Conservation (phyloP, 2,888 invertebrate genomes). For the Graphium colonna region DNA sequence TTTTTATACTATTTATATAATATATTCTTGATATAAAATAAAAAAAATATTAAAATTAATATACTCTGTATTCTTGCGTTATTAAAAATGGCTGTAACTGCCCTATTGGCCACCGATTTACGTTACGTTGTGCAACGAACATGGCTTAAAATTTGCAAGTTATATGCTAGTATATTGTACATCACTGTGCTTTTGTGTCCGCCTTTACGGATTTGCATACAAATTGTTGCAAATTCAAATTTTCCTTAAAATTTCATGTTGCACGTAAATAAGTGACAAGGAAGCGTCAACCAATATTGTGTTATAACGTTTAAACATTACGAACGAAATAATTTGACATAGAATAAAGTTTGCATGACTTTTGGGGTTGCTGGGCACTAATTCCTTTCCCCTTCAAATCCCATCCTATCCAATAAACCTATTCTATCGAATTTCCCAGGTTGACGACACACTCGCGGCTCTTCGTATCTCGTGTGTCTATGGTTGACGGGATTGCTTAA, state of each 20-base stretch:
- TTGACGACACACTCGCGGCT: too few relatives aligned
- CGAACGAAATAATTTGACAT: not conserved
- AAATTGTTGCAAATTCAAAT: slow-evolving; percentile 10
- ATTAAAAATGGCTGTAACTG: not conserved
- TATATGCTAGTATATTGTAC: slow-evolving; percentile 9
- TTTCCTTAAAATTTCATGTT: not conserved
- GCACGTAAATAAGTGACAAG: too few relatives aligned
- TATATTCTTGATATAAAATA: too few relatives aligned
- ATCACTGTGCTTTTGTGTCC: slow-evolving; percentile 11
- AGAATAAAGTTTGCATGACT: too few relatives aligned
- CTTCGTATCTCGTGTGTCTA: too few relatives aligned
- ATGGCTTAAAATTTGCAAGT: slow-evolving; percentile 14
- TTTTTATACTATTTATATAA: too few relatives aligned
- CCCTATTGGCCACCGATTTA: not conserved
- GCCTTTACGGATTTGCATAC: slow-evolving; percentile 15
- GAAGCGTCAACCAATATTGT: not conserved
- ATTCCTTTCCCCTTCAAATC: too few relatives aligned
- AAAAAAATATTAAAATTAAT: too few relatives aligned
- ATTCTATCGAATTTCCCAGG: too few relatives aligned
- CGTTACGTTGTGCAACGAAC: not conserved
- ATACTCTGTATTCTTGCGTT: not conserved
- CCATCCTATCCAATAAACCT: too few relatives aligned
- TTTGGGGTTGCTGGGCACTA: too few relatives aligned
- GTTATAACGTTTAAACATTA: not conserved
- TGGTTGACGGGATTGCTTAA: too few relatives aligned